Evolutionary conservation across 2,113 vertebrate species (phyloP).

Genomic region (Scatophagus argus): DNA sequence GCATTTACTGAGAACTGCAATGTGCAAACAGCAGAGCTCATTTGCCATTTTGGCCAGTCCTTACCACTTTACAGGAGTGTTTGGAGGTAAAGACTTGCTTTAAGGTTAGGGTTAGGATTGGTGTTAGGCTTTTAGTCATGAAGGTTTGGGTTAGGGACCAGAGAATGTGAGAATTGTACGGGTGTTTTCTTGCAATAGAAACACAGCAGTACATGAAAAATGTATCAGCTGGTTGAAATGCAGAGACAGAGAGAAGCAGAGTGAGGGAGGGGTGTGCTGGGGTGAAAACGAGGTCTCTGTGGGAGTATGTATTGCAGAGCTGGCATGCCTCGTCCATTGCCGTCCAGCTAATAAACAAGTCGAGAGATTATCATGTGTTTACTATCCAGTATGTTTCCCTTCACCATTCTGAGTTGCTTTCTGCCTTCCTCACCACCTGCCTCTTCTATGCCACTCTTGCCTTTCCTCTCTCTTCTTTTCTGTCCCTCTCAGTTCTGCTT

Average conservation of each 20-base stretch:
- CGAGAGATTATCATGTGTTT: constrained; percentile 81
- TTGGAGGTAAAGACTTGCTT: neutral
- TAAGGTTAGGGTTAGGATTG: neutral
- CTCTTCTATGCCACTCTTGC: neutral
- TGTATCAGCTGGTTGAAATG: constrained; percentile 17
- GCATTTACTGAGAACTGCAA: neutral
- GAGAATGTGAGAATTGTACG: neutral
- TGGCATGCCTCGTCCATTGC: constrained; percentile 38
- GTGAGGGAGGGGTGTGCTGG: constrained; percentile 11
- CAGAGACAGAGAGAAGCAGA: constrained; percentile 25
- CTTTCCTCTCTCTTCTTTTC: neutral
- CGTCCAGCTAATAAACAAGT: constrained; percentile 80
- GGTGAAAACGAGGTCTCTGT: constrained; percentile 34
- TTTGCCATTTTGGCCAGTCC: neutral
- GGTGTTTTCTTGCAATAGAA: constrained; percentile 5
- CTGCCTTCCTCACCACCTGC: constrained; percentile 15
- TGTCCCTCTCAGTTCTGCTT: constrained; percentile 4
- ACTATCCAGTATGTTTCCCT: constrained; percentile 72
- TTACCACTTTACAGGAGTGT: neutral
- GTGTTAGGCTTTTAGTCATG: neutral
- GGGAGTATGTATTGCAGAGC: constrained; percentile 25
- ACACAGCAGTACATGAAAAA: constrained; percentile 9
- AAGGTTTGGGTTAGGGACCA: neutral
- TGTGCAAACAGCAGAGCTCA: neutral
- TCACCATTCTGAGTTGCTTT: constrained; percentile 25